Evolutionary conservation across 2,113 vertebrate genomes (phyloP), one percentile per base, ranked within the genome.

Genomic region (Oreochromis aureus): DNA sequence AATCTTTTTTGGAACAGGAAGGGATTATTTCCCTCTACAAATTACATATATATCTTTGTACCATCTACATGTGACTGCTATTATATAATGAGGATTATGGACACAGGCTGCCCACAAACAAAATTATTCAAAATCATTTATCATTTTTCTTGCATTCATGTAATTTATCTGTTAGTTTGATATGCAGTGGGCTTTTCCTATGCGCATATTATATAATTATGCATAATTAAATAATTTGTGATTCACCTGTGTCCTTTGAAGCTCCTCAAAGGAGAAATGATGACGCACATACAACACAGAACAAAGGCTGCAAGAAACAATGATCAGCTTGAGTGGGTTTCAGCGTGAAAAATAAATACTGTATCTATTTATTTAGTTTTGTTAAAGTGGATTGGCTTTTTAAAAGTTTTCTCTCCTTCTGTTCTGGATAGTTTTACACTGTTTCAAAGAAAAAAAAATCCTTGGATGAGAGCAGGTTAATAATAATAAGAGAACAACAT

Each of bases 181-280:
- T 8, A 16, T 16, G 24, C 56, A 44, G 19, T 1, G 16, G 4
- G 11, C 5, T 36, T 32, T 84, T 24, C 53, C 41, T 3, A n/a
- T 78, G 44, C 4, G 4, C 9, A 78, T 8, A 78, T 78, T 51
- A n/a, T 51, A 32, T 63, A 59, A 92, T 92, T 82, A 89, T 78
- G 61, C 10, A 18, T 55, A 84, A 90, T 89, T 82, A 86, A 85
- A 34, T 86, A 24, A 90, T 79, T 59, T 78, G 54, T 81, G 81
- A 56, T 24, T 80, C 56, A 56, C 24, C 8, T 56, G 61, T 22
- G 82, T 44, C 78, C 79, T 41, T 80, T 80, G 61, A 59, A 61
- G 56, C 27, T 18, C 27, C 0, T 44, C 76, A 71, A 51, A 84
- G 83, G 15, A 58, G 54, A 55, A 30, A 24, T 2, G 44, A 32